These are phyloP conservation scores for Propsilocerus akamusi DNA, from an alignment of 1,140 invertebrate species.

Conservation along the genomic window DNA sequence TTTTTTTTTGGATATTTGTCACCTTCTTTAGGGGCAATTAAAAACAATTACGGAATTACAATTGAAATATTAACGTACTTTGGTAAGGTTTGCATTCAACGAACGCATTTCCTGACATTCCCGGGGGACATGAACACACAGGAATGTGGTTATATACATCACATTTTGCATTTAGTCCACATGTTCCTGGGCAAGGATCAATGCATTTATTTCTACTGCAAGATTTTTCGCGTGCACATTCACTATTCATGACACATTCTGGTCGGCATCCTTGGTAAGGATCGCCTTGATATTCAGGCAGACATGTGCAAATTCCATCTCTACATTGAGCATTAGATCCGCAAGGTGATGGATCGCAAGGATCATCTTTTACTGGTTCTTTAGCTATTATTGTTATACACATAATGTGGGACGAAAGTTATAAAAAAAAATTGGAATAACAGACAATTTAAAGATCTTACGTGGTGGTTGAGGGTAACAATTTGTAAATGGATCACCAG, in stretches of 20 bases:
- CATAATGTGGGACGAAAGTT: not conserved
- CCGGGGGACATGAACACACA: slow-evolving; percentile 49
- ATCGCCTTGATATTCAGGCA: slow-evolving; percentile 64
- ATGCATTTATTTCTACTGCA: slow-evolving; percentile 68
- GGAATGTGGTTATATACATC: slow-evolving; percentile 56
- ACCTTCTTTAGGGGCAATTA: no score
- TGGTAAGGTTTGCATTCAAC: slow-evolving; percentile 18
- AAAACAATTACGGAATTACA: no score
- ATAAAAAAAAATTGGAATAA: not conserved
- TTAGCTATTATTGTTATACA: slow-evolving; percentile 8
- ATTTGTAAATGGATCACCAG: slow-evolving; percentile 69
- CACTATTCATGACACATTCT: slow-evolving; percentile 66
- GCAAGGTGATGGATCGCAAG: slow-evolving; percentile 65
- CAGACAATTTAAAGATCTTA: slow-evolving; percentile 15
- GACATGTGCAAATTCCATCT: slow-evolving; percentile 60
- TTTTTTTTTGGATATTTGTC: no score
- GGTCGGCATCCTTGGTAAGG: slow-evolving; percentile 66
- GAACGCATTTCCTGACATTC: slow-evolving; percentile 57
- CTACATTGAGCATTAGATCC: slow-evolving; percentile 64
- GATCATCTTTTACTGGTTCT: slow-evolving; percentile 21
- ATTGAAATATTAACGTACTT: not conserved
- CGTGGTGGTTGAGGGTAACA: slow-evolving; percentile 32
- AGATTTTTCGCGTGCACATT: slow-evolving; percentile 50
- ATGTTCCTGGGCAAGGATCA: slow-evolving; percentile 59
- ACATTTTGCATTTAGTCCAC: slow-evolving; percentile 60